Percentiles rank a stretch among this genome's conserved stretches.
phyloP scores from a whole-genome alignment of 2,797 vertebrate genomes.

The Euthynnus affinis region DNA sequence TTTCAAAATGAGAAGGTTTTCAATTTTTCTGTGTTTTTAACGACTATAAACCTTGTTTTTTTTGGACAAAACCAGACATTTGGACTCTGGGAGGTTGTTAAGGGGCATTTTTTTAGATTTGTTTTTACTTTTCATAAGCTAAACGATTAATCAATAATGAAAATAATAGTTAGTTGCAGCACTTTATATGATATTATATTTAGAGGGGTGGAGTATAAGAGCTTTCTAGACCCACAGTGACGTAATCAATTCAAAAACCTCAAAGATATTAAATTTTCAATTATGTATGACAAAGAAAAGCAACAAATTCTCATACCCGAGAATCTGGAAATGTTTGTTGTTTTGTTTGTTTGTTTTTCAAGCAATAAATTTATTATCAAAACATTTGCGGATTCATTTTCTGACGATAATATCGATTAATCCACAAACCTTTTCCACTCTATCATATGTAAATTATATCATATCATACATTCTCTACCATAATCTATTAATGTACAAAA shows the following conservation, averaged over 20 bases:
- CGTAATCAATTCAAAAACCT: not conserved
- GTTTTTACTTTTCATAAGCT: too few relatives aligned
- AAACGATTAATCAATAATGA: too few relatives aligned
- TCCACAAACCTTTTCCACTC: not conserved
- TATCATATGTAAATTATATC: not conserved
- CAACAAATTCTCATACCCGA: not conserved
- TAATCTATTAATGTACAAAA: not conserved
- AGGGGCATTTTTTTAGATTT: too few relatives aligned
- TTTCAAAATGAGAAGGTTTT: too few relatives aligned
- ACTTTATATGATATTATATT: not conserved
- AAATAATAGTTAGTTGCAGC: not conserved
- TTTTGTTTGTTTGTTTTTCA: not conserved
- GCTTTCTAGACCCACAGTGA: too few relatives aligned
- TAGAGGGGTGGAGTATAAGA: too few relatives aligned
- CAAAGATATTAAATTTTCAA: not conserved
- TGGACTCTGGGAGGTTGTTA: not conserved
- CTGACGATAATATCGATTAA: not conserved
- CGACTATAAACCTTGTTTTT: not conserved
- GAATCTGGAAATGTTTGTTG: not conserved
- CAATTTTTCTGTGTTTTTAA: not conserved
- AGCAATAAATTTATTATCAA: too few relatives aligned
- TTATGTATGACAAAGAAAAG: not conserved
- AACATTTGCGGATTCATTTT: not conserved
- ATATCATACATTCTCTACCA: not conserved
- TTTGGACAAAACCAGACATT: not conserved